Percentiles rank a stretch among this genome's conserved stretches.
Conservation (phyloP, 2,797 vertebrate genomes). For the Eremophila alpestris region DNA sequence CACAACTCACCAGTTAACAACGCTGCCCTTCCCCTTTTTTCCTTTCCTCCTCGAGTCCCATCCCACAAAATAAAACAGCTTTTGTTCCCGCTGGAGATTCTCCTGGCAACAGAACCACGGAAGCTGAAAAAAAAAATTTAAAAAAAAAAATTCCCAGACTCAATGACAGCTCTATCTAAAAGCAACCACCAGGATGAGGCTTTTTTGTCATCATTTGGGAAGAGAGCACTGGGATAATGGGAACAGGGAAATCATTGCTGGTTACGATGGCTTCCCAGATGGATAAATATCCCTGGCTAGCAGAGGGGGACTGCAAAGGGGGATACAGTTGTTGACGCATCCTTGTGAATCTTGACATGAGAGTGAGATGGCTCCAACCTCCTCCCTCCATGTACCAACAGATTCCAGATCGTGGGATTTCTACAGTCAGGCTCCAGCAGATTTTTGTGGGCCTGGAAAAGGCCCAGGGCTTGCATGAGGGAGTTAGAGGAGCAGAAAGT, state of each 20-base stretch:
- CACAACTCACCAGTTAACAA: neutral
- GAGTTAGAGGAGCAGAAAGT: neutral
- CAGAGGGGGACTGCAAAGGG: neutral
- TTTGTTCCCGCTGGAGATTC: neutral
- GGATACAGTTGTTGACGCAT: fast-evolving
- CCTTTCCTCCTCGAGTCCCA: neutral
- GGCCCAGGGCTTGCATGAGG: neutral
- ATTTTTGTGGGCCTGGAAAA: neutral
- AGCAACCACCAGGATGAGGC: neutral
- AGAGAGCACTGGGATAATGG: neutral
- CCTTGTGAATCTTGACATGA: neutral
- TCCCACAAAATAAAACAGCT: conserved; percentile 2
- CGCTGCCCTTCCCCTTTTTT: fast-evolving
- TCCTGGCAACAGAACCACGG: conserved; percentile 11
- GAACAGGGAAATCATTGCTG: neutral
- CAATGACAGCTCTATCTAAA: conserved; percentile 17
- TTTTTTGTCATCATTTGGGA: neutral
- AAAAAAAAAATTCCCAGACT: neutral
- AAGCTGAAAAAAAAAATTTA: neutral
- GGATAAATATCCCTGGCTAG: neutral
- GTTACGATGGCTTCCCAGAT: neutral
- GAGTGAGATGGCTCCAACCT: neutral
- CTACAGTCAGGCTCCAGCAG: neutral
- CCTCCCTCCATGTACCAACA: fast-evolving
- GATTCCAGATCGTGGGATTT: neutral